Evolutionary conservation across 2,113 vertebrate genomes (phyloP).

Genomic region (Leucopsar rothschildi): DNA sequence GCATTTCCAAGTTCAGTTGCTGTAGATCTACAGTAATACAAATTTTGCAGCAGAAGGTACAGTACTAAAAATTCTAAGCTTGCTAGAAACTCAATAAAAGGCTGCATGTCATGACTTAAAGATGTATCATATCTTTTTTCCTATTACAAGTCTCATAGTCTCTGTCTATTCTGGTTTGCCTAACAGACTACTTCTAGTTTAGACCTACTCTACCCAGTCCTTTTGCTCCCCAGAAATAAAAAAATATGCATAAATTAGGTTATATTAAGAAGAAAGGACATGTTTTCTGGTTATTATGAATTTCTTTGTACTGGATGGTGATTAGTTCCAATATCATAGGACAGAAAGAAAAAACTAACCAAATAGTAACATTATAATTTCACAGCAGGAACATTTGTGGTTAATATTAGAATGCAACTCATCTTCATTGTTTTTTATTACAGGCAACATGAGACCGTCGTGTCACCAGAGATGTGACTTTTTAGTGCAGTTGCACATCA

Average conservation of each 20-base stretch:
- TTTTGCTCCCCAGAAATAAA: not conserved
- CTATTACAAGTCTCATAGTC: fast-evolving
- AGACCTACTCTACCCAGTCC: not conserved
- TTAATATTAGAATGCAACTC: not conserved
- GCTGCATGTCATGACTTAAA: not conserved
- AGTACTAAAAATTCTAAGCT: not conserved
- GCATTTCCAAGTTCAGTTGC: not conserved
- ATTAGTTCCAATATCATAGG: not conserved
- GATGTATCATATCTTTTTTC: not conserved
- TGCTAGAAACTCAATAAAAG: not conserved
- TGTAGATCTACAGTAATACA: not conserved
- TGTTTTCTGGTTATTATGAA: not conserved
- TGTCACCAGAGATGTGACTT: not conserved
- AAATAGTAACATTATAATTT: not conserved
- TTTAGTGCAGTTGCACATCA: not conserved
- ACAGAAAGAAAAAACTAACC: not conserved
- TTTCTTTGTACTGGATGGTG: not conserved
- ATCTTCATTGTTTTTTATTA: not conserved
- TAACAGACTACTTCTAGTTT: not conserved
- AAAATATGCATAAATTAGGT: not conserved
- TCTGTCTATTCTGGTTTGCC: not conserved
- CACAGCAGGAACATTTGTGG: not conserved
- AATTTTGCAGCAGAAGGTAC: not conserved
- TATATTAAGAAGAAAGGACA: not conserved
- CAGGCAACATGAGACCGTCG: not conserved